Base-by-base conservation (phyloP, 2,888 invertebrate genomes). In the Thyatira batis region DNA sequence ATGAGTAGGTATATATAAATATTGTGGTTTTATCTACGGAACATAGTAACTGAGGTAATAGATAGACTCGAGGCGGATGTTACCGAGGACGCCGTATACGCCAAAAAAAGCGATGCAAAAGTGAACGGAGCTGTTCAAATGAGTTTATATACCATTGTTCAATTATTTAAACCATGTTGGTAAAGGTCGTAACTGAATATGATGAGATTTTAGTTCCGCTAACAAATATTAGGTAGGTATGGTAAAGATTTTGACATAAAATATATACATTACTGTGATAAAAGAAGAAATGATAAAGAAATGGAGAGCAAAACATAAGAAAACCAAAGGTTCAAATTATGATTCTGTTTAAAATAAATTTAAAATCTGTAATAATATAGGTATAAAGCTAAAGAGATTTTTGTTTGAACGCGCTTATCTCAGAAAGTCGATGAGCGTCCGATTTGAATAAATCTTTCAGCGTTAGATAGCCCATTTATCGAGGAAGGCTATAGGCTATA, bases 101-200 rank as follows among this genome's bases (percentile, higher is more conserved):
- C 71, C 68, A 78, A 78, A 77, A 39, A 78, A 78, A 74, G 69
- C 70, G 67, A 67, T 71, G 73, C 76, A 80, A 73, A 80, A 80
- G 78, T 79, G 80, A 80, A 76, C 65, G 80, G 73, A 67, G 63
- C 39, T 48, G 50, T 56, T 58, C 67, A 69, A 68, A 71, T 69
- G 65, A 67, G 67, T 66, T 48, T 13, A 67, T 63, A 67, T 69
- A 64, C 76, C 73, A 78, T 79, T 78, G 79, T 77, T 71, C 62
- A 65, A 66, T 70, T 71, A 73, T 72, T 65, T 67, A 61, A 65
- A 65, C 63, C 68, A 64, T 60, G 63, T 65, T 69, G 61, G 52
- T 55, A 71, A 73, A 78, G 76, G 76, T 78, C 77, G 67, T 28
- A 64, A 67, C 63, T 56, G 53, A 55, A 57, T 64, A 57, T 69